These are phyloP conservation scores for Acridotheres tristis DNA, from an alignment of 2,797 vertebrate species.

Conservation along the genomic window DNA sequence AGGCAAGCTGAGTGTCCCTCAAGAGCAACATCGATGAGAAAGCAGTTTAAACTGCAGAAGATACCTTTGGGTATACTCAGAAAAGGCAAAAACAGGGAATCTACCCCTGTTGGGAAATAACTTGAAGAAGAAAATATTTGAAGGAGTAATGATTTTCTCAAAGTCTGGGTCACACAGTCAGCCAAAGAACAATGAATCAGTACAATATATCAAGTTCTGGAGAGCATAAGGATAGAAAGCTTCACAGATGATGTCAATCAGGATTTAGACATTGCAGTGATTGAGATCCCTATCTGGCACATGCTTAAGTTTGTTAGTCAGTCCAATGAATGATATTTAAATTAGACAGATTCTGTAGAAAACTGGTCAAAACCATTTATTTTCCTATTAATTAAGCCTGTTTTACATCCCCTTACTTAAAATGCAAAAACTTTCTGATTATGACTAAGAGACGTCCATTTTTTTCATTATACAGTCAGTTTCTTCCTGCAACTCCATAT, in stretches of 20 bases:
- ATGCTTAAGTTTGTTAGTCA: background rate
- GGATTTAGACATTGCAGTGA: background rate
- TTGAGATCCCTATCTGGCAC: background rate
- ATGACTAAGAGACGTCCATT: rapidly evolving
- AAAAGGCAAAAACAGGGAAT: background rate
- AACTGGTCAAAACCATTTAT: background rate
- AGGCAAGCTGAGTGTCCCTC: background rate
- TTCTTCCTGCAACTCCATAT: background rate
- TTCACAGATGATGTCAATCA: background rate
- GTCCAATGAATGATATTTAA: background rate
- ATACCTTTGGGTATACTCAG: background rate
- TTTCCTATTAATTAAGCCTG: background rate
- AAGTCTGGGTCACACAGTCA: background rate
- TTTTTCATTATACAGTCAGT: background rate
- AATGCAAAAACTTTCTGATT: background rate
- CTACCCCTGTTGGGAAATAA: background rate
- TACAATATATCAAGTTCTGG: background rate
- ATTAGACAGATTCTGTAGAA: background rate
- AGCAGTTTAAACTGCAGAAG: background rate
- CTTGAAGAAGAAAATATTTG: background rate
- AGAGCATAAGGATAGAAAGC: background rate
- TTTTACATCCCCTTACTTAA: background rate
- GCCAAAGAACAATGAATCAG: constrained; percentile 27
- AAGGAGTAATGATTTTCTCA: constrained; percentile 38
- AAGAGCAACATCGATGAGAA: background rate